Base-by-base conservation (phyloP, 2,888 invertebrate genomes). In the Macaria notata region DNA sequence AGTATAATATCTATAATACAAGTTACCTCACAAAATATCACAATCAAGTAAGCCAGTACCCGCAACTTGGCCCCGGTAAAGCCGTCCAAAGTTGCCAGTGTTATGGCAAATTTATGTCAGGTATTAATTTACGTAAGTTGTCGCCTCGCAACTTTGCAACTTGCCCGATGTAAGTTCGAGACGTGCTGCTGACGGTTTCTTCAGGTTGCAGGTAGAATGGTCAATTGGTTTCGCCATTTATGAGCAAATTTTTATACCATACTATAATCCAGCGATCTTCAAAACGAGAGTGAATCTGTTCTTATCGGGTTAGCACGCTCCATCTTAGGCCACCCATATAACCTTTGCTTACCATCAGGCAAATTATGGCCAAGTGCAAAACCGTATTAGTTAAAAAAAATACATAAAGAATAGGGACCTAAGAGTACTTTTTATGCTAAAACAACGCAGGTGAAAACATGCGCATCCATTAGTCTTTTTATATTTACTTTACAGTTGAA, bases 71-170 rank as follows among this genome's bases (percentile, higher is more conserved):
- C 82, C 77, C 71, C 78, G 71, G 78, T 80, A 79, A 78, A 70
- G 75, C 70, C 75, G 63, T 61, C 59, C 81, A 81, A 88, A 86
- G 82, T 87, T 84, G 65, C 75, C 75, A 72, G 78, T 82, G 83
- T 86, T 87, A 88, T 89, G 89, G 89, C 88, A 88, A 89, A 91
- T 90, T 90, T 86, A 89, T 88, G 90, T 87, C 90, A 88, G 88
- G 88, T 88, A 91, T 89, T 90, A 90, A 90, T 89, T 90, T 87
- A 88, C 81, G 82, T 81, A 82, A 84, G 87, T 86, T 84, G 86
- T 82, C 79, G 81, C 81, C 71, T 74, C 61, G 50, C 43, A 65
- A 59, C 61, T 65, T 60, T 43, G 57, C 62, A 65, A 76, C 79
- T 78, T 76, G 75, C 70, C 69, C 72, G 73, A 71, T 72, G 76